Conservation (phyloP, 1,140 invertebrate species). For the Drosophila micromelanica region DNA sequence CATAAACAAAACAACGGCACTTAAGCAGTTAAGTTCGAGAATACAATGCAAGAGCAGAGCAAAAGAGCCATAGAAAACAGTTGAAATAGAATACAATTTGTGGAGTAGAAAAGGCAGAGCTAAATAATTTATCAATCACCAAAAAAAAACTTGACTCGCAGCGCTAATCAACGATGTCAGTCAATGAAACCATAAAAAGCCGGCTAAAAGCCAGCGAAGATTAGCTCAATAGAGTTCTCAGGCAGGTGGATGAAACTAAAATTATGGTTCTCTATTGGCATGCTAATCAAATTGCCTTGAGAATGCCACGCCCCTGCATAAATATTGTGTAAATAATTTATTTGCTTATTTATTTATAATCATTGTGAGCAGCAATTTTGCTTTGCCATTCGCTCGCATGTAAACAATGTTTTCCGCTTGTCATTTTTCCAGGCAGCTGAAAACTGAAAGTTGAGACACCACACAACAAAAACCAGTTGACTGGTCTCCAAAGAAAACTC, state of each 20-base stretch:
- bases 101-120: not conserved
- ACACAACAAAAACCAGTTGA: constrained; percentile 14
- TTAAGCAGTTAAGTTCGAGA: constrained; percentile 35
- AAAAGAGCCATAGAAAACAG: constrained; percentile 5
- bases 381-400: constrained; percentile 14
- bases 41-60: constrained; percentile 21
- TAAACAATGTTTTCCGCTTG: constrained; percentile 52
- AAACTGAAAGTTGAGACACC: constrained; percentile 46
- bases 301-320: constrained; percentile 18
- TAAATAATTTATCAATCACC: constrained; percentile 42
- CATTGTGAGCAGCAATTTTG: constrained; percentile 11
- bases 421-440: constrained; percentile 30
- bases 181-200: constrained; percentile 33
- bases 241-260: constrained; percentile 23
- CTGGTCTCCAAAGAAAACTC: constrained; percentile 21
- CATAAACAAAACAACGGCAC: constrained; percentile 45
- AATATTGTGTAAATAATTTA: constrained; percentile 17
- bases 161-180: constrained; percentile 33
- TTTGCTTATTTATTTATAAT: constrained; percentile 11
- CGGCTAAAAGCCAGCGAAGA: constrained; percentile 3
- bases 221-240: constrained; percentile 12
- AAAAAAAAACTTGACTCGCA: not conserved
- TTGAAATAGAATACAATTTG: constrained; percentile 4
- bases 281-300: constrained; percentile 35
- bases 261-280: constrained; percentile 13